Percentiles rank a stretch among this genome's conserved stretches.
These are phyloP conservation scores for Campoletis sonorensis DNA, from an alignment of 1,140 invertebrate genomes.

Conservation along the genomic window DNA sequence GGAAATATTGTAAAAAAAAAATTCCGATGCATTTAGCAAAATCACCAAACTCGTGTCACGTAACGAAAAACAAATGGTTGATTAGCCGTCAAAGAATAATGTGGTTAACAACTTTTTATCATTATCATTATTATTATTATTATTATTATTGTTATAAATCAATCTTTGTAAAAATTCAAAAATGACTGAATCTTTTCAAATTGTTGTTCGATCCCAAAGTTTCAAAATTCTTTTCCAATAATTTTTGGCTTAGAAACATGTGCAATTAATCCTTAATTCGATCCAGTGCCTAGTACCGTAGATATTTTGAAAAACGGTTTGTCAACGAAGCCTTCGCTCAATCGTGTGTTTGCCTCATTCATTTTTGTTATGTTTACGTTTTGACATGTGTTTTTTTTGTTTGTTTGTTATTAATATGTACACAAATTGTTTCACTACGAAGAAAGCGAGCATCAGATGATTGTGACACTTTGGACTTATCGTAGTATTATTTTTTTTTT, in stretches of 20 bases:
- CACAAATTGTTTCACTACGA: conserved; percentile 43
- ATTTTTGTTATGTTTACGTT: conserved; percentile 30
- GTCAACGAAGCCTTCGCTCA: conserved; percentile 24
- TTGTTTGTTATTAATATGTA: conserved; percentile 53
- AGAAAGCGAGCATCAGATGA: conserved; percentile 51
- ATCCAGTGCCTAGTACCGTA: background rate
- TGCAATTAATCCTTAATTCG: background rate
- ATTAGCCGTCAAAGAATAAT: background rate
- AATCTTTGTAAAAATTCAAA: too few relatives aligned
- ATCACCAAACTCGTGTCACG: background rate
- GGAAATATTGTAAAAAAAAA: too few relatives aligned
- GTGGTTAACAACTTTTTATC: too few relatives aligned
- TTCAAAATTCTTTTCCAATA: too few relatives aligned
- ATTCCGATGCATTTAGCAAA: too few relatives aligned
- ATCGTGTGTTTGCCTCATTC: conserved; percentile 19
- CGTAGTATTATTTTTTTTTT: conserved; percentile 39
- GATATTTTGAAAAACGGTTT: conserved; percentile 1
- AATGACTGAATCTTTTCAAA: too few relatives aligned
- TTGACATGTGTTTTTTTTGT: conserved; percentile 41
- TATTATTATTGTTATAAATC: too few relatives aligned
- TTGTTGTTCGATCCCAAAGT: too few relatives aligned
- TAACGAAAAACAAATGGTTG: background rate
- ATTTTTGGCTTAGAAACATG: too few relatives aligned
- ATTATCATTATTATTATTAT: too few relatives aligned
- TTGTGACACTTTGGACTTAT: conserved; percentile 54